These are phyloP conservation scores for Phortica okadai DNA, from an alignment of 2,888 invertebrate genomes.

Conservation along the genomic window DNA sequence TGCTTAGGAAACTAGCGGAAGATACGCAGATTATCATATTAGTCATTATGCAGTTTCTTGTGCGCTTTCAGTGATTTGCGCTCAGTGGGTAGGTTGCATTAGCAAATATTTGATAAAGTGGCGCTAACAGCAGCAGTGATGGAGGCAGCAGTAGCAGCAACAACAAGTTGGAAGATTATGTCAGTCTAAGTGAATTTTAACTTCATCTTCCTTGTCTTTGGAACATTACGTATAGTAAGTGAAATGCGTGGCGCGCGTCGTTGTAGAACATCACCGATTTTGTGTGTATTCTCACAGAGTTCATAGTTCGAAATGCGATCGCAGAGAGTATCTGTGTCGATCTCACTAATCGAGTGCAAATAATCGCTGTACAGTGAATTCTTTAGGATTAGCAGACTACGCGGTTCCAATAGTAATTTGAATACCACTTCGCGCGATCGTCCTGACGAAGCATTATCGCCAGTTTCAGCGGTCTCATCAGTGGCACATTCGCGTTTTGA, in stretches of 20 bases:
- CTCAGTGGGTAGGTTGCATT: conserved; percentile 52
- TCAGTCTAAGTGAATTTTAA: conserved; percentile 78
- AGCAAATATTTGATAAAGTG: background rate
- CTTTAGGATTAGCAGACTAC: conserved; percentile 91
- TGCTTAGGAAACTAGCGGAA: conserved; percentile 63
- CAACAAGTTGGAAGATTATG: conserved; percentile 26
- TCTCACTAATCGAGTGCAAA: conserved; percentile 91
- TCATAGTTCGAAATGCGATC: conserved; percentile 81
- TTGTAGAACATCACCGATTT: conserved; percentile 80
- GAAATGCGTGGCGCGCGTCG: conserved; percentile 89
- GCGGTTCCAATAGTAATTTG: conserved; percentile 88
- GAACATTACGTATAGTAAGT: conserved; percentile 94
- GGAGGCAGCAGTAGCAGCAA: conserved; percentile 24
- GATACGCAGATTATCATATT: conserved; percentile 42
- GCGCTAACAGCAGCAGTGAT: background rate
- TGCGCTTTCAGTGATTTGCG: conserved; percentile 39
- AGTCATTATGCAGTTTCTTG: conserved; percentile 9
- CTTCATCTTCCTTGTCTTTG: conserved; percentile 88
- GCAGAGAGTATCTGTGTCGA: conserved; percentile 81
- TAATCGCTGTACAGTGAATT: conserved; percentile 89
- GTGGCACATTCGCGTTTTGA: conserved; percentile 54
- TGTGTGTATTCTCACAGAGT: conserved; percentile 79
- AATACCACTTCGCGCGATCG: conserved; percentile 77
- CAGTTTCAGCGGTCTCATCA: background rate
- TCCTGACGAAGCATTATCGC: conserved; percentile 3